These are phyloP conservation scores for Sinosuthora webbiana DNA, from an alignment of 2,113 vertebrate species.

Conservation along the genomic window DNA sequence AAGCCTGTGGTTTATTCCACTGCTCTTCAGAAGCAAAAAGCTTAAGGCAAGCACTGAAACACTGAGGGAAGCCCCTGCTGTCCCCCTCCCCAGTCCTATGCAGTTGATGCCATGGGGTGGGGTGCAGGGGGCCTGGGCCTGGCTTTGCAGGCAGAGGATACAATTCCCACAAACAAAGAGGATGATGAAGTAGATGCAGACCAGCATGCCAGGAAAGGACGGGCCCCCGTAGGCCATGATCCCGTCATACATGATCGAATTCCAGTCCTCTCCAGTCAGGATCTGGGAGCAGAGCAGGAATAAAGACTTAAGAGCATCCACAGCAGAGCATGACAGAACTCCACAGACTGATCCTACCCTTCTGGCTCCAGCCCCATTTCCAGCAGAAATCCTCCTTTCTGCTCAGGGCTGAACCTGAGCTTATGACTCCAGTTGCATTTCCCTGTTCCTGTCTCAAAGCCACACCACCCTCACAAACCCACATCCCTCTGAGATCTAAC, in stretches of 20 bases:
- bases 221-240: constrained; percentile 95
- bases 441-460: neutral
- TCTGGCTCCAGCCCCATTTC: neutral
- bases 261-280: constrained; percentile 95
- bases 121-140: neutral
- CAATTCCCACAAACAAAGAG: constrained; percentile 95
- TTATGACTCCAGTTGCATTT: neutral
- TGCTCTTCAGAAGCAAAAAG: neutral
- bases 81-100: neutral
- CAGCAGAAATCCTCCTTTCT: neutral
- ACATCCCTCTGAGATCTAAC: neutral
- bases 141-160: constrained; percentile 77
- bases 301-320: neutral
- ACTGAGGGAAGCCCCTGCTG: neutral
- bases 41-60: neutral
- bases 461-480: neutral
- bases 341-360: neutral
- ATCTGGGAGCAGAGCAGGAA: constrained; percentile 72
- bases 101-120: neutral
- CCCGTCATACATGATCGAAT: constrained; percentile 91
- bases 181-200: constrained; percentile 92
- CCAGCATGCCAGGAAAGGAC: constrained; percentile 86
- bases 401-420: neutral
- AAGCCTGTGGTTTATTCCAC: neutral
- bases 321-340: neutral